Evolutionary conservation across 2,113 vertebrate species (phyloP), one percentile per base, ranked within the genome.

Genomic region (Trogon melanurus): DNA sequence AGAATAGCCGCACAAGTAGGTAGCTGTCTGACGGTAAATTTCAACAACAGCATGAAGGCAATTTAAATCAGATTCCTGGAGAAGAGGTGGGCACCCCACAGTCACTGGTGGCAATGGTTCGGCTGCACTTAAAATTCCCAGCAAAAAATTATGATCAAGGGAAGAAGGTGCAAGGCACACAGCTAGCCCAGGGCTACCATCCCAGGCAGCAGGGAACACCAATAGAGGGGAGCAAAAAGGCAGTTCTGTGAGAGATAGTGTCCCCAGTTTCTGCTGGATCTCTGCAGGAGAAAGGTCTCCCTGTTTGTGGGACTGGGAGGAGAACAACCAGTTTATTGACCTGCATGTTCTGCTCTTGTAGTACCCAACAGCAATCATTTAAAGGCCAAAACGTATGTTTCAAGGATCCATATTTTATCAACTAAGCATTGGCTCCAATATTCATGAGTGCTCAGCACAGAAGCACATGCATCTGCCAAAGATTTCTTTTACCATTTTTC

Each of bases 91-190:
- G 69, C 15, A 30, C 20, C 4, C 5, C 53, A 81, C 0, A 2
- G 38, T 27, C 64, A 48, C 19, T 58, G 56, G 12, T 4, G 5
- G 38, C 0, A 1, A 67, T 36, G 23, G 13, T 30, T 36, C 0
- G 1, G 38, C 48, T 54, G 48, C 54, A n/a, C 0, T 21, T 21
- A 19, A 38, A 25, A 6, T 4, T 61, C 16, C 58, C 22, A 69
- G 41, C 11, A 65, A 64, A 71, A 64, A 73, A 16, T 3, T 27
- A 45, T 30, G 22, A 53, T 45, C 60, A 80, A 69, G 36, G 12
- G 16, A 79, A 48, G 29, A 82, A 50, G 9, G 21, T 34, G 30
- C 57, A 74, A 81, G 51, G 64, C 27, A 69, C 73, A 54, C 13
- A 61, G 23, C 20, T 15, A 21, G 48, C 22, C 26, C 36, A 3